phyloP scores from a whole-genome alignment of 2,888 invertebrate genomes.

The Dendrolimus pini region DNA sequence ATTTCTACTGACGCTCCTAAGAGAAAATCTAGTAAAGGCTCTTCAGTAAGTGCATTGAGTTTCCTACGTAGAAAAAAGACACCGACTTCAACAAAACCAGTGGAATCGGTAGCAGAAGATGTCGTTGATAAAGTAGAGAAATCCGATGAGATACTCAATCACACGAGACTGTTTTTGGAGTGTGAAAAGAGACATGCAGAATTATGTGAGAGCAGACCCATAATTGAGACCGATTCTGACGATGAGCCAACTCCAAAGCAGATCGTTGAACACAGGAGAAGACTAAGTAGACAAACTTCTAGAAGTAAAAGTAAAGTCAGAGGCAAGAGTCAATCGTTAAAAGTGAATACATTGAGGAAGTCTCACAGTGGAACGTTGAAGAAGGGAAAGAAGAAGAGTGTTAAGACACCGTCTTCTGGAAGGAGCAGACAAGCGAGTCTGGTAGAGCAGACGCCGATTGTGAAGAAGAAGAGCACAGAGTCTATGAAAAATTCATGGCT shows the following conservation, averaged over 20 bases:
- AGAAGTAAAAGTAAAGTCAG: constrained; percentile 66
- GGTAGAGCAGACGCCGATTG: constrained; percentile 46
- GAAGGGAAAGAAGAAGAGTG: constrained; percentile 60
- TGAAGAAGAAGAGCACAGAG: constrained; percentile 56
- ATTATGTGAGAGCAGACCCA: constrained; percentile 34
- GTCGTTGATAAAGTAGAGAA: constrained; percentile 38
- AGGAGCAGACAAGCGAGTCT: constrained; percentile 64
- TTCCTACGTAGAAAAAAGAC: constrained; percentile 63
- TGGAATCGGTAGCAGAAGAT: constrained; percentile 58
- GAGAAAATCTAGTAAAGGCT: constrained; percentile 62
- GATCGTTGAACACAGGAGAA: constrained; percentile 53
- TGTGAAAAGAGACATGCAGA: constrained; percentile 54
- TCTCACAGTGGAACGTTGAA: constrained; percentile 67
- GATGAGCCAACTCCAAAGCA: constrained; percentile 53
- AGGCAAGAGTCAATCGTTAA: constrained; percentile 64
- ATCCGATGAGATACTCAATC: constrained; percentile 51
- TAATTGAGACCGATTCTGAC: constrained; percentile 57
- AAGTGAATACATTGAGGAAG: constrained; percentile 62
- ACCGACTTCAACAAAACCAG: constrained; percentile 51
- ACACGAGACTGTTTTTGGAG: constrained; percentile 58
- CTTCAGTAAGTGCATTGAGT: constrained; percentile 61
- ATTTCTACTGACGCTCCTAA: constrained; percentile 53
- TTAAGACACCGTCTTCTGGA: constrained; percentile 41
- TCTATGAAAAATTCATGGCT: constrained; percentile 60
- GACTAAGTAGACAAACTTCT: constrained; percentile 63